Evolutionary conservation across 2,113 vertebrate genomes (phyloP), one percentile per base, ranked within the genome.

Genomic region (Lepus americanus): DNA sequence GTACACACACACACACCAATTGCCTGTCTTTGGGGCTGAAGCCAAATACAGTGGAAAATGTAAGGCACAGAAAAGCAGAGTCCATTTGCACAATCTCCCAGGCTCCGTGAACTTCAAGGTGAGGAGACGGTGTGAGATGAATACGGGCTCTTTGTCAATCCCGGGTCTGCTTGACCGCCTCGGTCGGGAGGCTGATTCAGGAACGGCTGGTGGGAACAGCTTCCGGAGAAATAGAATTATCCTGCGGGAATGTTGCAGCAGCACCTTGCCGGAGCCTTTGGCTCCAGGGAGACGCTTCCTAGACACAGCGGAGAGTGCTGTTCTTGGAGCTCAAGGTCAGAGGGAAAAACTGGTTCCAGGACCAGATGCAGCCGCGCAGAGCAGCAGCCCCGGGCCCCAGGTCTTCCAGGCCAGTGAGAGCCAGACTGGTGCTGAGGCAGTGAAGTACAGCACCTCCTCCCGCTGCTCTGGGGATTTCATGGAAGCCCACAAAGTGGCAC

Each of bases 171-270:
- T n/a, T n/a, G n/a, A n/a, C n/a, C n/a, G n/a, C n/a, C n/a, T n/a
- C n/a, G n/a, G n/a, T n/a, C n/a, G n/a, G n/a, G n/a, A n/a, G n/a
- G n/a, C n/a, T n/a, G n/a, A n/a, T n/a, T n/a, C n/a, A n/a, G n/a
- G n/a, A n/a, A n/a, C n/a, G n/a, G n/a, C 94, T 81, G 93, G 94
- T 93, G 95, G 31, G 74, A 73, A 92, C 31, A 64, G 87, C 80
- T 92, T 94, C 92, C 61, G 27, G 92, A 93, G 93, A 96, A 89
- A 91, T 25, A 74, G 84, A 96, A 91, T 94, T 81, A 91, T 92
- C 78, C 96, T 36, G 72, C 72, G 83, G 63, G 25, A 59, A 9
- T 51, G 85, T 87, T 81, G 66, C 61, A 91, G 36, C 91, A 94
- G 77, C 87, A 73, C 22, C 39, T 73, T 83, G 53, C 85, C n/a